These are phyloP conservation scores for Habrosyne pyritoides DNA, from an alignment of 2,888 invertebrate species.

Conservation along the genomic window DNA sequence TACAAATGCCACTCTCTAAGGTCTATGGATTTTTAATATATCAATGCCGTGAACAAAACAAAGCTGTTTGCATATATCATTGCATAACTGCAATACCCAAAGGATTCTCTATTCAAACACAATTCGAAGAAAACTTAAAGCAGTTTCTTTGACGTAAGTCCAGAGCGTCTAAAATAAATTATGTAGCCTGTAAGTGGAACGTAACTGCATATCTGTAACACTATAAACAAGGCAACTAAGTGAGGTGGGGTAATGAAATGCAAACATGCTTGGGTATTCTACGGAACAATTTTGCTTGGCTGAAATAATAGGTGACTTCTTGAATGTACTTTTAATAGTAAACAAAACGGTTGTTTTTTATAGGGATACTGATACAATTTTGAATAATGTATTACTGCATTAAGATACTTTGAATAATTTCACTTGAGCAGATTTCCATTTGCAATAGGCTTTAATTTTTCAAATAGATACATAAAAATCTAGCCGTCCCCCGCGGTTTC, in stretches of 20 bases:
- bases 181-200: conserved; percentile 14
- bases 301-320: conserved; percentile 54
- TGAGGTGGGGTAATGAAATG: conserved; percentile 63
- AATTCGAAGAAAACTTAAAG: neutral
- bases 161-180: conserved; percentile 14
- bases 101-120: neutral
- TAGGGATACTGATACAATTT: no score
- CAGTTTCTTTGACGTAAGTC: conserved; percentile 9
- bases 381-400: no score
- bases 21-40: no score
- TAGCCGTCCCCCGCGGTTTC: no score
- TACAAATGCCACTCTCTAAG: no score
- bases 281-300: conserved; percentile 50
- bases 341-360: conserved; percentile 1
- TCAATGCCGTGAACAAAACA: neutral
- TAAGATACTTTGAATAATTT: no score
- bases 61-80: neutral
- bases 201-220: conserved; percentile 15
- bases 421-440: no score
- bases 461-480: no score
- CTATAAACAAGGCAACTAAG: conserved; percentile 31
- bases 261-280: conserved; percentile 61
- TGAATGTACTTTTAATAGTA: conserved; percentile 22
- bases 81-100: neutral
- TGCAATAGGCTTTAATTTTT: no score